These are phyloP conservation scores for Dynastes grantii DNA, from an alignment of 2,888 invertebrate genomes.

Conservation along the genomic window DNA sequence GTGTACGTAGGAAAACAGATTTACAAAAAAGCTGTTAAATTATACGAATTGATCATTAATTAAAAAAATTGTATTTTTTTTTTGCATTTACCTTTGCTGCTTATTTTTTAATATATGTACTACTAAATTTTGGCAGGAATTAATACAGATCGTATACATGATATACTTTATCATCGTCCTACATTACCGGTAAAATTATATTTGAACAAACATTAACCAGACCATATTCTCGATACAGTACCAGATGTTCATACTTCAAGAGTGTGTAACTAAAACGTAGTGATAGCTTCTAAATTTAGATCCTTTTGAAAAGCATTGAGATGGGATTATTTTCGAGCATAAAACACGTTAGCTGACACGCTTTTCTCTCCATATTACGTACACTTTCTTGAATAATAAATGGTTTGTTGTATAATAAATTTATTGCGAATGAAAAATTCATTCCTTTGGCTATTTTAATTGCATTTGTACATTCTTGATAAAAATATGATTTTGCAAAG, in stretches of 20 bases:
- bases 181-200: constrained; percentile 26
- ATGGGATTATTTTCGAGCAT: background rate
- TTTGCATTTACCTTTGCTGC: too few species aligned
- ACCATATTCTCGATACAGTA: background rate
- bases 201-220: constrained; percentile 10
- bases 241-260: constrained; percentile 16
- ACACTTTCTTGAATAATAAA: background rate
- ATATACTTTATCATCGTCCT: background rate
- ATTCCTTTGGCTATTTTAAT: background rate
- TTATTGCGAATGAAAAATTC: background rate
- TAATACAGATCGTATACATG: background rate
- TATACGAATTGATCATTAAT: too few species aligned
- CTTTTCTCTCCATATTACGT: background rate
- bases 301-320: constrained; percentile 2
- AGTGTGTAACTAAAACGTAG: constrained; percentile 13
- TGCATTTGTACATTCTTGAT: background rate
- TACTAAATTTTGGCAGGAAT: too few species aligned
- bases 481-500: background rate
- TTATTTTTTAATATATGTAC: too few species aligned
- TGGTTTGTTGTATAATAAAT: background rate
- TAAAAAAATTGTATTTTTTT: too few species aligned
- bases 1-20: too few species aligned
- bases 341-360: constrained; percentile 5
- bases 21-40: too few species aligned
- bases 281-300: constrained; percentile 23